phyloP scores from a whole-genome alignment of 2,113 vertebrate species.

The Ammodramus savannarum region DNA sequence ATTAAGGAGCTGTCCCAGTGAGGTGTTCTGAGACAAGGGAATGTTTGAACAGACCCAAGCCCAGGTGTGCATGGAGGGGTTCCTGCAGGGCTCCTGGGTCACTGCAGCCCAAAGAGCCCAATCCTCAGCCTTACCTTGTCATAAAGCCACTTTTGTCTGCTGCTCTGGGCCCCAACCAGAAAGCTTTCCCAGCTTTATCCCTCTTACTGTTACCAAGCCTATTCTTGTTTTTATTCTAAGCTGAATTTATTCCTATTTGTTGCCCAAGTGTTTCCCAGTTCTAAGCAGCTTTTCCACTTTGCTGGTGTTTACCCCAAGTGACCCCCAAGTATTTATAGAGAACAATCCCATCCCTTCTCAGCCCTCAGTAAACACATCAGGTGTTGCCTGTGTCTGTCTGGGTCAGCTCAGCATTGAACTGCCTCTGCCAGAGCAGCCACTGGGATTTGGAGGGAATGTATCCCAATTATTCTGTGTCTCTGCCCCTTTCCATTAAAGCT shows the following conservation, averaged over 20 bases:
- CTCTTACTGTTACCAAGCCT: neutral
- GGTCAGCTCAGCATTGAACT: neutral
- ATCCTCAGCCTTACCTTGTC: neutral
- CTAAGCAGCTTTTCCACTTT: neutral
- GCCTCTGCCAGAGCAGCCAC: neutral
- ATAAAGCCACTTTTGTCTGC: neutral
- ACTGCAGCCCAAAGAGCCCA: neutral
- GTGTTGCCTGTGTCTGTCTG: neutral
- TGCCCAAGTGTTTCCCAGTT: neutral
- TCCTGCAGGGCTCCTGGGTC: neutral
- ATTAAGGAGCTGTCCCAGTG: neutral
- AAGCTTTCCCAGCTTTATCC: neutral
- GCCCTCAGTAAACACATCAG: neutral
- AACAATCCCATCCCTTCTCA: neutral
- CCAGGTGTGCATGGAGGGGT: fast-evolving
- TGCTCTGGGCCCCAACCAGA: neutral
- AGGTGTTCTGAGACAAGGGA: neutral
- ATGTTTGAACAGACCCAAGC: neutral
- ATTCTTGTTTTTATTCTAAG: neutral
- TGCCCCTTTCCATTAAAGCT: neutral
- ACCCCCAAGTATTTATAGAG: neutral
- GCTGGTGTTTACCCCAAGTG: neutral
- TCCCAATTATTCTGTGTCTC: neutral
- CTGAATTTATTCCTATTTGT: neutral
- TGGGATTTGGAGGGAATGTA: neutral